Conservation (phyloP, 2,888 invertebrate genomes). For the Coleophora deauratella region DNA sequence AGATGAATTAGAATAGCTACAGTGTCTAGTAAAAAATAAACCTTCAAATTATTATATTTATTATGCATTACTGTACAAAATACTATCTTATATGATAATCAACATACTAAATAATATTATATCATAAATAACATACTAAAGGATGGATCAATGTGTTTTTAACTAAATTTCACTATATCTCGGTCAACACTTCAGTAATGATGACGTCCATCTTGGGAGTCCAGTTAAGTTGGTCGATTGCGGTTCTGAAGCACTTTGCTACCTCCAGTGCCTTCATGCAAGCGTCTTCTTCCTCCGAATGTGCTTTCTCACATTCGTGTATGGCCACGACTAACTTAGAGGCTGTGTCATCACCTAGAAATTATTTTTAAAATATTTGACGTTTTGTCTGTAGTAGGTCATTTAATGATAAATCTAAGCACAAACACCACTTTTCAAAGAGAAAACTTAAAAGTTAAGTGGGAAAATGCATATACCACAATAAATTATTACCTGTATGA, state of each 20-base stretch:
- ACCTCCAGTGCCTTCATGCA: slow-evolving; percentile 43
- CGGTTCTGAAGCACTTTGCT: slow-evolving; percentile 46
- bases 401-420: no score
- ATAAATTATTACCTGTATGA: no score
- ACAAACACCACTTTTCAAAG: no score
- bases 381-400: no score
- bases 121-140: no score
- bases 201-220: slow-evolving; percentile 40
- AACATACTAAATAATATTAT: no score
- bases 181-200: slow-evolving; percentile 41
- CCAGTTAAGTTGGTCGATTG: slow-evolving; percentile 44
- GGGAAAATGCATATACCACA: background rate
- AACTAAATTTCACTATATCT: slow-evolving; percentile 30
- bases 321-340: slow-evolving; percentile 31
- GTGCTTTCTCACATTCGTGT: slow-evolving; percentile 39
- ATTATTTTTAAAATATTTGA: background rate
- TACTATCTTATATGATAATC: no score
- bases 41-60: no score
- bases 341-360: slow-evolving; percentile 37
- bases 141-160: no score
- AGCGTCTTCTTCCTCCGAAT: slow-evolving; percentile 27
- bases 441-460: background rate
- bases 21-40: no score
- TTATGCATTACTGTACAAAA: no score
- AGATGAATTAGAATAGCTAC: no score